These are phyloP conservation scores for Dendroctonus valens DNA, from an alignment of 1,140 invertebrate genomes.

Conservation along the genomic window DNA sequence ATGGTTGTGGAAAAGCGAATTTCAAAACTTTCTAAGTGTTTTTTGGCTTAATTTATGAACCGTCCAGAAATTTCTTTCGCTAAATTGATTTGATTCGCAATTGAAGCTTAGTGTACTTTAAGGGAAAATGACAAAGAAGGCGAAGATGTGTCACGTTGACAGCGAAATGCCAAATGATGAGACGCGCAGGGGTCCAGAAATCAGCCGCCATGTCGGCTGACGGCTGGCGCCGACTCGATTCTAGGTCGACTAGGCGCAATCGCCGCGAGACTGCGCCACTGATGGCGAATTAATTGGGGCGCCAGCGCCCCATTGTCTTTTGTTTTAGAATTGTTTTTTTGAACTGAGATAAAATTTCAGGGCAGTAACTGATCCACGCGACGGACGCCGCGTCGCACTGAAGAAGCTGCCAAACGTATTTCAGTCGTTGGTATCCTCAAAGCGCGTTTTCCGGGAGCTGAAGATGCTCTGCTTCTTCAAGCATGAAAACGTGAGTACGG, in stretches of 20 bases:
- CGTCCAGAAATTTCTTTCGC: too few relatives aligned
- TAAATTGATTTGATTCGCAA: too few relatives aligned
- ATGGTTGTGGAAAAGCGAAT: too few relatives aligned
- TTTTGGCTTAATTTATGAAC: too few relatives aligned
- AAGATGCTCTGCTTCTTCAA: slow-evolving; percentile 99
- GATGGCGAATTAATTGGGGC: slow-evolving; percentile 5
- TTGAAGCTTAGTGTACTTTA: too few relatives aligned
- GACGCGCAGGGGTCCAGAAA: slow-evolving; percentile 36
- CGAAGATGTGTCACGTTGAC: too few relatives aligned
- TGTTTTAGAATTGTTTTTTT: slow-evolving; percentile 21
- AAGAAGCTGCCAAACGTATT: slow-evolving; percentile 99
- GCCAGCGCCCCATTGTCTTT: neutral
- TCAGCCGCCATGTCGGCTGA: slow-evolving; percentile 33
- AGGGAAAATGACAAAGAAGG: too few relatives aligned
- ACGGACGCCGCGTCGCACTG: slow-evolving; percentile 94
- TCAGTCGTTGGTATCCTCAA: slow-evolving; percentile 97
- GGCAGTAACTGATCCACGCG: slow-evolving; percentile 99
- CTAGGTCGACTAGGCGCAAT: slow-evolving; percentile 29
- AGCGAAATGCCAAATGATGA: slow-evolving; percentile 14
- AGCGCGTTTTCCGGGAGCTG: slow-evolving; percentile 97
- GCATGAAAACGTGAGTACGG: slow-evolving; percentile 94
- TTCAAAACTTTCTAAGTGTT: too few relatives aligned
- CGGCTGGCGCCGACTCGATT: slow-evolving; percentile 30
- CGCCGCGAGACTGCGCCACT: slow-evolving; percentile 35
- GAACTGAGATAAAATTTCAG: too few relatives aligned